A percentile compares a stretch with the other conserved stretches of the same genome.
These are phyloP conservation scores for Globodera rostochiensis DNA, from an alignment of 1,140 invertebrate genomes.

Conservation along the genomic window DNA sequence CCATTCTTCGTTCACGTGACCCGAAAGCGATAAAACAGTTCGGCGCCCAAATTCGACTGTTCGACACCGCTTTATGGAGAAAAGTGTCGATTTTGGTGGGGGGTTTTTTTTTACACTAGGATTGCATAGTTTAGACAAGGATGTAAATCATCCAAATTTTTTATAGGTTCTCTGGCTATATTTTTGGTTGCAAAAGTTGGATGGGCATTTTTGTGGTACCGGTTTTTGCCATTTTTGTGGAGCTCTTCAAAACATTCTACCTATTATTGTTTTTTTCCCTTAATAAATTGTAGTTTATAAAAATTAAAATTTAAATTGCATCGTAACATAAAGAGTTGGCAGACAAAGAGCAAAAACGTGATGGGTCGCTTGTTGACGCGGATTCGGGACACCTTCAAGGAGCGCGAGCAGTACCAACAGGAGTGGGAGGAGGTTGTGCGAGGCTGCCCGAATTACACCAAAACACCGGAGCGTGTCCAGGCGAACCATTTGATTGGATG, in stretches of 20 bases:
- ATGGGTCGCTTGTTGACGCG: constrained; percentile 29
- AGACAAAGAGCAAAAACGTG: constrained; percentile 19
- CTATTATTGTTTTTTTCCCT: neutral
- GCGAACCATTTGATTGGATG: constrained; percentile 1
- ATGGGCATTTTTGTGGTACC: too few species aligned
- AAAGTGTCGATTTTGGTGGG: constrained; percentile 28
- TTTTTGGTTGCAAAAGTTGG: too few species aligned
- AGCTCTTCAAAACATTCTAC: neutral
- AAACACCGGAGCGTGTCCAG: neutral
- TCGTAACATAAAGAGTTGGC: constrained; percentile 30
- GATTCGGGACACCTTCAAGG: constrained; percentile 30
- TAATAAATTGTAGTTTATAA: neutral
- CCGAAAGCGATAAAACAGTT: constrained; percentile 37
- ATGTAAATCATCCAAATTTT: too few species aligned
- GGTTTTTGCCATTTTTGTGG: too few species aligned
- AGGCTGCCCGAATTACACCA: neutral
- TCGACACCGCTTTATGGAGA: constrained; percentile 29
- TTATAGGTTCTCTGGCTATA: too few species aligned
- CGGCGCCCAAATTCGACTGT: constrained; percentile 23
- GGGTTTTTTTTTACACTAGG: constrained; percentile 5
- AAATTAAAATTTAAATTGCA: too few species aligned
- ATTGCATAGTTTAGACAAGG: too few species aligned
- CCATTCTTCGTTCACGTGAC: constrained; percentile 30
- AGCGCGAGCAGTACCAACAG: constrained; percentile 16
- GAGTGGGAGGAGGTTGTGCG: constrained; percentile 19